Evolutionary conservation across 2,113 vertebrate species (phyloP).

Genomic region (Callithrix jacchus): DNA sequence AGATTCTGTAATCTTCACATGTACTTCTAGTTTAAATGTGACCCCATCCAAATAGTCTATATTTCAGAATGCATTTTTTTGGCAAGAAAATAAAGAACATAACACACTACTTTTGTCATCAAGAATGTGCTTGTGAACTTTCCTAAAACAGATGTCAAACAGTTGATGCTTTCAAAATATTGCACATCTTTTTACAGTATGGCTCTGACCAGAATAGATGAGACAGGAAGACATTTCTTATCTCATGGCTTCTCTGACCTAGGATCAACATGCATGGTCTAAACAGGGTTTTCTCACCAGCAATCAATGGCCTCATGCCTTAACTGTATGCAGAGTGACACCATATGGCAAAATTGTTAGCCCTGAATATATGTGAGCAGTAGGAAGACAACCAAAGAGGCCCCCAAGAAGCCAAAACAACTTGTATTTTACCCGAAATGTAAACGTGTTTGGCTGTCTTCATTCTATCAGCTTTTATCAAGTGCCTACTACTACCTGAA

Average conservation of each 20-base stretch:
- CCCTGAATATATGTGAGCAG: neutral
- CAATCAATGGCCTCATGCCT: neutral
- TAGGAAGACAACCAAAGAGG: neutral
- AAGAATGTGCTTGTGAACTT: slow-evolving; percentile 62
- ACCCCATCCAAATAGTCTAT: slow-evolving; percentile 47
- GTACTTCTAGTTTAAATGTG: slow-evolving; percentile 52
- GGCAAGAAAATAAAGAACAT: slow-evolving; percentile 75
- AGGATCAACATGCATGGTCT: neutral
- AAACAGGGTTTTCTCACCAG: neutral
- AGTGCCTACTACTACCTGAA: neutral
- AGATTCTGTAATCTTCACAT: slow-evolving; percentile 54
- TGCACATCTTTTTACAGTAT: slow-evolving; percentile 72
- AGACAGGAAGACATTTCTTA: slow-evolving; percentile 63
- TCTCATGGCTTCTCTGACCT: slow-evolving; percentile 28
- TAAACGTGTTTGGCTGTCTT: neutral
- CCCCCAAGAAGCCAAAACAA: neutral
- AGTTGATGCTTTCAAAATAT: slow-evolving; percentile 56
- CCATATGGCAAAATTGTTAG: neutral
- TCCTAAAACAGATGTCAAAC: slow-evolving; percentile 68
- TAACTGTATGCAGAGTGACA: neutral
- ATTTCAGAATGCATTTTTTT: slow-evolving; percentile 57
- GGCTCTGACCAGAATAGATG: slow-evolving; percentile 49
- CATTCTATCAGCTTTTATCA: neutral
- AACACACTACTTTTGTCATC: slow-evolving; percentile 64
- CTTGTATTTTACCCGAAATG: neutral